Percentiles rank a stretch among this genome's conserved stretches.
These are phyloP conservation scores for Carettochelys insculpta DNA, from an alignment of 2,113 vertebrate genomes.

Conservation along the genomic window DNA sequence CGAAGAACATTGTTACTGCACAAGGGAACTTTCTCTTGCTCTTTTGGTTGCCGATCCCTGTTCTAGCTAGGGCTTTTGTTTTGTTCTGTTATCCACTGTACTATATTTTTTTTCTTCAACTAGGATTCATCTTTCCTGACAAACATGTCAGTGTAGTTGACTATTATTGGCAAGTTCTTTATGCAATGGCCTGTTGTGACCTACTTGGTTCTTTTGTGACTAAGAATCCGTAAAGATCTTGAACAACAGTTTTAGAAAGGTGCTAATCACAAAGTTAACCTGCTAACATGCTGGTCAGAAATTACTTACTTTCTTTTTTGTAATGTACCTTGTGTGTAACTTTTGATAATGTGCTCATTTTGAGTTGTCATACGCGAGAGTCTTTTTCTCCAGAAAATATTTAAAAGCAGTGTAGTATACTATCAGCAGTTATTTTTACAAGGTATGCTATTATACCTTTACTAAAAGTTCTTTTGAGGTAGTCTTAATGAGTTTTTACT, in stretches of 20 bases:
- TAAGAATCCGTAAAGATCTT: neutral
- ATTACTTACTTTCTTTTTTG: neutral
- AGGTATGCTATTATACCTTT: neutral
- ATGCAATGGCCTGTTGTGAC: neutral
- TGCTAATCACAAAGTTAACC: neutral
- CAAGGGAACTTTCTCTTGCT: too few relatives aligned
- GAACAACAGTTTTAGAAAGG: neutral
- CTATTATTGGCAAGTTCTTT: neutral
- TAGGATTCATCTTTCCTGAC: neutral
- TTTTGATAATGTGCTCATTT: neutral
- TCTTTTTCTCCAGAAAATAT: neutral
- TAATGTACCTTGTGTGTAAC: neutral
- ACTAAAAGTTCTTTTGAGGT: neutral
- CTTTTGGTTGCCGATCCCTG: too few relatives aligned
- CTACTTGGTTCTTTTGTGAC: neutral
- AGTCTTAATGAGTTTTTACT: neutral
- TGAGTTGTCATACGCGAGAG: neutral
- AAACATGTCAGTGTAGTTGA: neutral
- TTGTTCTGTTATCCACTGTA: neutral
- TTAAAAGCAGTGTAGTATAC: neutral
- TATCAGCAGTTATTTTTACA: neutral
- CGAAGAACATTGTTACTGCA: too few relatives aligned
- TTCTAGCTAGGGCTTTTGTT: neutral
- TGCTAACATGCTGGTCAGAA: neutral
- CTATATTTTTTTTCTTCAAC: neutral